phyloP scores from a whole-genome alignment of 2,113 vertebrate species.

The Rostratula benghalensis region DNA sequence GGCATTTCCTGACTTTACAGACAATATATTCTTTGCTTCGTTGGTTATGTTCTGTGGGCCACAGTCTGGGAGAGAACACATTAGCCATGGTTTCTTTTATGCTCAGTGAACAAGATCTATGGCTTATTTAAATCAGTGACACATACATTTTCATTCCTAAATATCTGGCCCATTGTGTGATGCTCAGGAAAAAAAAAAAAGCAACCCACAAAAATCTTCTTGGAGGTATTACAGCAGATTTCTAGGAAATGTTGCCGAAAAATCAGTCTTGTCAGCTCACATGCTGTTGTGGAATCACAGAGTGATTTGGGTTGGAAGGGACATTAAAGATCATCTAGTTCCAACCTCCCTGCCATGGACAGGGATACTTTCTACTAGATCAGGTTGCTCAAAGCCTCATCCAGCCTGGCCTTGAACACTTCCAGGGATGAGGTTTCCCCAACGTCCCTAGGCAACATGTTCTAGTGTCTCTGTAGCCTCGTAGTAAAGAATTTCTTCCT shows the following conservation, averaged over 20 bases:
- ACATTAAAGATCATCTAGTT: not conserved
- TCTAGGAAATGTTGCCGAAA: not conserved
- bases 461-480: not conserved
- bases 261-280: not conserved
- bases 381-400: not conserved
- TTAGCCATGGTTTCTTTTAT: not conserved
- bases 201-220: not conserved
- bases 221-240: not conserved
- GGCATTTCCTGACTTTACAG: not conserved
- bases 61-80: not conserved
- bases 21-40: not conserved
- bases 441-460: not conserved
- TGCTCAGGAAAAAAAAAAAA: not conserved
- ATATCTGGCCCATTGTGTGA: not conserved
- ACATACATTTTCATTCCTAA: not conserved
- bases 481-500: not conserved
- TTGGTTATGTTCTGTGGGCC: not conserved
- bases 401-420: not conserved
- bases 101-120: not conserved
- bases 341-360: rapidly evolving
- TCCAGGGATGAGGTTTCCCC: not conserved
- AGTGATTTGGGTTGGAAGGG: not conserved
- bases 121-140: not conserved
- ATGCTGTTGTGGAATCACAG: not conserved
- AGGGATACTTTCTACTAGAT: not conserved